Percentiles rank a stretch among this genome's conserved stretches.
phyloP scores from a whole-genome alignment of 2,888 invertebrate species.

The Archips crataeganus region DNA sequence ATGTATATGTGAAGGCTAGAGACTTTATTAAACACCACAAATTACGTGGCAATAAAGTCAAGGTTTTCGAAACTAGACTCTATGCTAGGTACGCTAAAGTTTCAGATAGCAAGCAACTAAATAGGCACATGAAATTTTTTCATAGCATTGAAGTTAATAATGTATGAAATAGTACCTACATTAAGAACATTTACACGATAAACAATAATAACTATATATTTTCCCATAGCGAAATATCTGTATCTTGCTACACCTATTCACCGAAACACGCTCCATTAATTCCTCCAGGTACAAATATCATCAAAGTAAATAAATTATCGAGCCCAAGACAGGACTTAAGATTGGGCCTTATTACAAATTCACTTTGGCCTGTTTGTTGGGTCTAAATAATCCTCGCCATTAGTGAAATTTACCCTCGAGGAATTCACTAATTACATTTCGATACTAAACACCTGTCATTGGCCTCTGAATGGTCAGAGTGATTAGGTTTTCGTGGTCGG shows the following conservation, averaged over 20 bases:
- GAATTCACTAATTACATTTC: conserved; percentile 72
- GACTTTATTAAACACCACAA: too few relatives aligned
- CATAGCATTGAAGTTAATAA: too few relatives aligned
- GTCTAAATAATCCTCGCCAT: conserved; percentile 68
- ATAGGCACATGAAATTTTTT: too few relatives aligned
- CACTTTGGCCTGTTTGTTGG: conserved; percentile 66
- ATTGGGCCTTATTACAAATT: conserved; percentile 74
- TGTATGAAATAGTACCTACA: too few relatives aligned
- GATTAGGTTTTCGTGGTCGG: conserved; percentile 69
- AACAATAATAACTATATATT: background rate
- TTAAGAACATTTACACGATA: too few relatives aligned
- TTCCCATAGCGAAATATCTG: background rate
- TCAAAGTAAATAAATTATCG: conserved; percentile 72
- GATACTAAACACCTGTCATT: conserved; percentile 73
- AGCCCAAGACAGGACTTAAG: conserved; percentile 66
- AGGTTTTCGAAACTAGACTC: too few relatives aligned
- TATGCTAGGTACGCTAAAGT: too few relatives aligned
- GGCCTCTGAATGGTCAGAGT: conserved; percentile 58
- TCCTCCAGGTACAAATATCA: conserved; percentile 53
- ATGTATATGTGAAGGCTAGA: too few relatives aligned
- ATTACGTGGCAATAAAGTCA: too few relatives aligned
- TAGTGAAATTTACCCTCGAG: conserved; percentile 64
- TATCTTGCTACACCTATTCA: background rate
- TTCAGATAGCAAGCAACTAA: too few relatives aligned
- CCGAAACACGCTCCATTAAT: conserved; percentile 35